Conservation (phyloP, 2,888 invertebrate species). For the Galerucella calmariensis region DNA sequence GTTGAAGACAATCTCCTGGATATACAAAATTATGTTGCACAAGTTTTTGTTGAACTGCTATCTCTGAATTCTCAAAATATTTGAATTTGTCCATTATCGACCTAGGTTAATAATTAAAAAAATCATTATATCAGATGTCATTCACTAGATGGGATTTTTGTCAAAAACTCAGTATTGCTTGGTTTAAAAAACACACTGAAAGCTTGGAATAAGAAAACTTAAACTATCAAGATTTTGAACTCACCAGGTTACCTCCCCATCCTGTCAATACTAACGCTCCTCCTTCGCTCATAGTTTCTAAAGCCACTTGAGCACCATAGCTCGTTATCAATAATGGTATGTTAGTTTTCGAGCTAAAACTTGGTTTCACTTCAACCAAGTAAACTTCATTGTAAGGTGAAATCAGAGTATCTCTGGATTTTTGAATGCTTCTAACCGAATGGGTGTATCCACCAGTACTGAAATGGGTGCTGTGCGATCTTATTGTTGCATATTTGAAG, state of each 20-base stretch:
- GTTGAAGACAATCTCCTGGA: no score
- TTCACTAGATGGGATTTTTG: no score
- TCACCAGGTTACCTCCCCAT: not conserved
- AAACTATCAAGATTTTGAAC: not conserved
- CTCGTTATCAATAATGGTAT: constrained; percentile 3
- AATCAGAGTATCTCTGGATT: not conserved
- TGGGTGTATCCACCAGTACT: not conserved
- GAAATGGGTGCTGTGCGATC: constrained; percentile 6
- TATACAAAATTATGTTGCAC: no score
- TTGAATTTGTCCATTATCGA: no score
- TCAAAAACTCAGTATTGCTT: no score
- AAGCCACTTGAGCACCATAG: constrained; percentile 1
- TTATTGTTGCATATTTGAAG: constrained; percentile 4
- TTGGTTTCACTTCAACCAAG: constrained; percentile 7
- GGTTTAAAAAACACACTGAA: no score
- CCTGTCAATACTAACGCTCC: constrained; percentile 1
- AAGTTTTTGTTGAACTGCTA: no score
- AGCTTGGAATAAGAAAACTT: not conserved
- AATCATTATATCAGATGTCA: no score
- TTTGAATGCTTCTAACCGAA: not conserved
- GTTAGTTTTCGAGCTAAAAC: constrained; percentile 14
- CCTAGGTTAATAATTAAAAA: no score
- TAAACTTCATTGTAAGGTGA: constrained; percentile 11
- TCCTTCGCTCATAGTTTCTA: constrained; percentile 8
- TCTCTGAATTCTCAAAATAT: no score